phyloP scores from a whole-genome alignment of 2,797 vertebrate genomes.

The Simalia tracyae region DNA sequence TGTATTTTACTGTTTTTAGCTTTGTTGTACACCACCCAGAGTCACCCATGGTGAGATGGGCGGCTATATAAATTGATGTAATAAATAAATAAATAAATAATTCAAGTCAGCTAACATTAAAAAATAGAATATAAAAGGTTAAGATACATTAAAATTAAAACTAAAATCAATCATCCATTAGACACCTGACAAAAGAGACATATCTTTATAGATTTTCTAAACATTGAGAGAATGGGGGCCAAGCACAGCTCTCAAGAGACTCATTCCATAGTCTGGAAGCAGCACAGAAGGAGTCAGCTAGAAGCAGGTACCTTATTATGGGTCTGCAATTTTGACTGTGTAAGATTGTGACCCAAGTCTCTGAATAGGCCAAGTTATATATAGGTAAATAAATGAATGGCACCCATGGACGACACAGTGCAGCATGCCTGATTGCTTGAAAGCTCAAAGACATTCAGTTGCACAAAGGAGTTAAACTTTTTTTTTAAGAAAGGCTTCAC shows the following conservation, averaged over 20 bases:
- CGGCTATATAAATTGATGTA: too few relatives aligned
- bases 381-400: not conserved
- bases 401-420: not conserved
- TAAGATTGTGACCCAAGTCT: not conserved
- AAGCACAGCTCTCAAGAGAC: too few relatives aligned
- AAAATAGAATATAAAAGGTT: not conserved
- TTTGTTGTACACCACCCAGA: too few relatives aligned
- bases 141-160: not conserved
- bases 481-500: not conserved
- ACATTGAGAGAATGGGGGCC: too few relatives aligned
- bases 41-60: too few relatives aligned
- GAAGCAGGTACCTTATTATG: not conserved
- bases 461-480: not conserved
- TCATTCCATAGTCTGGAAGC: too few relatives aligned
- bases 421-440: not conserved
- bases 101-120: not conserved
- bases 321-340: not conserved
- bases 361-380: not conserved
- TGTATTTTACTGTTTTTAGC: too few relatives aligned
- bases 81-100: too few relatives aligned
- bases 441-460: constrained; percentile 18
- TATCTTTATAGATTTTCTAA: not conserved
- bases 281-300: not conserved
- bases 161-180: not conserved
- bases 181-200: not conserved